These are phyloP conservation scores for Aselliscus stoliczkanus DNA, from an alignment of 2,797 vertebrate genomes.

Conservation along the genomic window DNA sequence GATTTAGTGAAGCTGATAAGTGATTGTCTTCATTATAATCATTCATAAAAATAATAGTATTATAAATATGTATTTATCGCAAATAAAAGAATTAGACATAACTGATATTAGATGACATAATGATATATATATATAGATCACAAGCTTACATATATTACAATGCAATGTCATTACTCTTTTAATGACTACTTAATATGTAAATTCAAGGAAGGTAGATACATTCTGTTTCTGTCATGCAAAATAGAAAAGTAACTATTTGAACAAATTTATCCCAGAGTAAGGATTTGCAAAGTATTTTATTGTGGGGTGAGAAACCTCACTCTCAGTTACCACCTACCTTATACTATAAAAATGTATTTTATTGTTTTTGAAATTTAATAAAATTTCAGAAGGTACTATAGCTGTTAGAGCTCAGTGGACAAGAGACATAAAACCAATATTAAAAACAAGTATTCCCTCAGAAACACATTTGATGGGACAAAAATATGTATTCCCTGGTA, in stretches of 20 bases:
- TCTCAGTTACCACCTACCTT: background rate
- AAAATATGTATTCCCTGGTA: background rate
- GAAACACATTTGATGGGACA: background rate
- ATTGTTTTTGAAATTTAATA: conserved; percentile 33
- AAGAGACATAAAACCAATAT: background rate
- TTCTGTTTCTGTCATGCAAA: background rate
- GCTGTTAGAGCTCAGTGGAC: background rate
- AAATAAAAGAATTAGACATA: background rate
- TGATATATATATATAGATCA: background rate
- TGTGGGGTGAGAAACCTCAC: background rate
- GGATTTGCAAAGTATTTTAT: background rate
- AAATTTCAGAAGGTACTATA: conserved; percentile 7
- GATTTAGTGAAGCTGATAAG: background rate
- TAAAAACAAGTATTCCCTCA: background rate
- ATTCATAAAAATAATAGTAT: background rate
- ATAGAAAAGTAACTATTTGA: background rate
- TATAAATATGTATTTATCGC: background rate
- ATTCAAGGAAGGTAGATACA: background rate
- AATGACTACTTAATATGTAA: background rate
- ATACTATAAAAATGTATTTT: background rate
- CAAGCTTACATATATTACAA: background rate
- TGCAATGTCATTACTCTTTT: background rate
- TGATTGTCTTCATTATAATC: background rate
- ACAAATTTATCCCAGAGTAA: background rate
- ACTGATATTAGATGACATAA: background rate